Evolutionary conservation across 2,888 invertebrate genomes (phyloP).

Genomic region (Eupithecia pulchellata): DNA sequence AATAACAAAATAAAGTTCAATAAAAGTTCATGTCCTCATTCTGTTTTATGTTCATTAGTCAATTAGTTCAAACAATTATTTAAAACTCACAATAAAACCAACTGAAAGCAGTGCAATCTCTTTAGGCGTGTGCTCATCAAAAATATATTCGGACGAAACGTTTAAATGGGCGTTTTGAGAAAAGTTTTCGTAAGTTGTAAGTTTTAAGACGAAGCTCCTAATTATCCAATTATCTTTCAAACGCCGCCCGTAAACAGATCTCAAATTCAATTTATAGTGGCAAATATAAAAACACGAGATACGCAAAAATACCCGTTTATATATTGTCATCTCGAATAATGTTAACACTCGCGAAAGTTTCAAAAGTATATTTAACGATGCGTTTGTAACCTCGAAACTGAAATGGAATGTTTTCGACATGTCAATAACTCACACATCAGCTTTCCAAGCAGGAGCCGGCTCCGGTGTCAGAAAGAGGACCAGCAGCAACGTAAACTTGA

Average conservation of each 20-base stretch:
- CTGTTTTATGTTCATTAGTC: not conserved
- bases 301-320: not conserved
- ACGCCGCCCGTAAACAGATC: too few species aligned
- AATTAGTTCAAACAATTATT: not conserved
- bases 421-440: slow-evolving; percentile 61
- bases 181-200: not conserved
- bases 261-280: not conserved
- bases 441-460: slow-evolving; percentile 70
- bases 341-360: not conserved
- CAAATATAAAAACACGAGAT: not conserved
- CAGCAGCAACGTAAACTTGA: slow-evolving; percentile 62
- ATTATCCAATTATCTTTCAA: not conserved
- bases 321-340: not conserved
- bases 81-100: not conserved
- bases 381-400: not conserved
- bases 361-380: not conserved
- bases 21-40: not conserved
- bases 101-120: not conserved
- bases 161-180: not conserved
- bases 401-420: not conserved
- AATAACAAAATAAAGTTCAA: not conserved
- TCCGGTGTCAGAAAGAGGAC: slow-evolving; percentile 68
- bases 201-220: not conserved
- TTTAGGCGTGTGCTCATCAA: not conserved
- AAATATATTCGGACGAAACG: not conserved